Percentiles rank a stretch among this genome's conserved stretches.
Evolutionary conservation across 2,113 vertebrate species (phyloP).

Genomic region (Daphoenositta chrysoptera): DNA sequence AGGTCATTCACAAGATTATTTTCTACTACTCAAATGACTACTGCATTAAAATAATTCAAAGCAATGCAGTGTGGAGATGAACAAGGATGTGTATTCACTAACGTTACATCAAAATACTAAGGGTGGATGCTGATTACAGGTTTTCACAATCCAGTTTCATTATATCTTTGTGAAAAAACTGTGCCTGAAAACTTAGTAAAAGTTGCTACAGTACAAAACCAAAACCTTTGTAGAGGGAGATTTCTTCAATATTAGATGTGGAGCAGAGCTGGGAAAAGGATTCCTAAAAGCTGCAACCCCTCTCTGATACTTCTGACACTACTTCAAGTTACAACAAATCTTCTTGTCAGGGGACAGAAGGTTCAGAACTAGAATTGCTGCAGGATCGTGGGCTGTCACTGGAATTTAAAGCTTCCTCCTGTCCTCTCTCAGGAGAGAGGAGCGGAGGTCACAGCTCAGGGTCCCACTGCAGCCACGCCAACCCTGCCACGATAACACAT

Average conservation of each 20-base stretch:
- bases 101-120: neutral
- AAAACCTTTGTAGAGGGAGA: neutral
- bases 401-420: neutral
- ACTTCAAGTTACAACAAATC: neutral
- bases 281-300: neutral
- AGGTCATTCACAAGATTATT: neutral
- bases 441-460: neutral
- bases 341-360: neutral
- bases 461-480: neutral
- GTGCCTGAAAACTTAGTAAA: neutral
- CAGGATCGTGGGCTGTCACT: neutral
- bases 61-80: neutral
- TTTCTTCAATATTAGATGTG: neutral
- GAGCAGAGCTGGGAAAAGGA: neutral
- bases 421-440: neutral
- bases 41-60: neutral
- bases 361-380: neutral
- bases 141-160: neutral
- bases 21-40: neutral
- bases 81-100: neutral
- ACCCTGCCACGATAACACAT: rapidly evolving
- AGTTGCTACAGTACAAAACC: neutral
- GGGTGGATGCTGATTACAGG: neutral
- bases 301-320: neutral
- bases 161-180: neutral